phyloP scores from a whole-genome alignment of 2,888 invertebrate genomes.

The Hipparchia sbordonii region DNA sequence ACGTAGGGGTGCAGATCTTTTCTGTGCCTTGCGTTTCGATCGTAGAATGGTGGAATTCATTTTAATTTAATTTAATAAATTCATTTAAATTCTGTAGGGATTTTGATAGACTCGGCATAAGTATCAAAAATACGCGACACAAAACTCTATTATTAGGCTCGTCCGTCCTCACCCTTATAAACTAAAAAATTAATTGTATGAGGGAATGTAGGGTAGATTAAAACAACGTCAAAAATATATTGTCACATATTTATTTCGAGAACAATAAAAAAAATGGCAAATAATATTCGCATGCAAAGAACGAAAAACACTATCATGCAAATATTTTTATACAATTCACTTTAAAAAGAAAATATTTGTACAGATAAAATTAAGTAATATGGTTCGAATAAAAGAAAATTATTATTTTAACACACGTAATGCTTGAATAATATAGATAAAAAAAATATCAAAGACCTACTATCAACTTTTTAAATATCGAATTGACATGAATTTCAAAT shows the following conservation, averaged over 20 bases:
- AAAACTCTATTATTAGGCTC: no score
- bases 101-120: no score
- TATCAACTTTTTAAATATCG: background rate
- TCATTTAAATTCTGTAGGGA: no score
- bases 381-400: slow-evolving; percentile 39
- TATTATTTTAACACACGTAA: slow-evolving; percentile 30
- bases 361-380: slow-evolving; percentile 6
- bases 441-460: slow-evolving; percentile 7
- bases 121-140: no score
- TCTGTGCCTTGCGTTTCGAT: no score
- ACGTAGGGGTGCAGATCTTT: no score
- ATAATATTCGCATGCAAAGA: slow-evolving; percentile 69
- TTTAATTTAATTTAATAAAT: no score
- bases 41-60: no score
- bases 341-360: slow-evolving; percentile 46
- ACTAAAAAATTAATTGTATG: no score
- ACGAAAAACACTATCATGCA: slow-evolving; percentile 75
- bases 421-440: slow-evolving; percentile 15
- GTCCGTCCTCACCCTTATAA: no score
- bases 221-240: slow-evolving; percentile 33
- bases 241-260: slow-evolving; percentile 48
- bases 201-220: background rate
- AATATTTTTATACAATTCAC: slow-evolving; percentile 61
- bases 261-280: slow-evolving; percentile 54
- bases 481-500: no score